Evolutionary conservation across 2,888 invertebrate species (phyloP).

Genomic region (Eumerus sabulonum): DNA sequence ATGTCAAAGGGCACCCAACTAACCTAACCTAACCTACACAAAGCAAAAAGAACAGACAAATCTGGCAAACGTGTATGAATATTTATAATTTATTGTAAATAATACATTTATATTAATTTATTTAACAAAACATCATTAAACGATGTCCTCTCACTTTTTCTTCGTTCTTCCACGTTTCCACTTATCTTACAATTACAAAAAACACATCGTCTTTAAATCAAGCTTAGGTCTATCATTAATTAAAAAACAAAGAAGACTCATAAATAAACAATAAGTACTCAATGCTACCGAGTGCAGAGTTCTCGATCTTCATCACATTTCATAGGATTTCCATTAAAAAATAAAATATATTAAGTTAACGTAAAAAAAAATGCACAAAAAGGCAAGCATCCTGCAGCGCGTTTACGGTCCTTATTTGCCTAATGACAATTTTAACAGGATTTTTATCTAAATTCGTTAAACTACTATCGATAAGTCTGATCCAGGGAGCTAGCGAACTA

Average conservation of each 20-base stretch:
- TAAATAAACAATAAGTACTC: conserved; percentile 39
- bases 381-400: conserved; percentile 49
- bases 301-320: conserved; percentile 36
- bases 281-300: conserved; percentile 32
- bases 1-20: too few species aligned
- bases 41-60: too few species aligned
- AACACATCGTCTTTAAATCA: conserved; percentile 25
- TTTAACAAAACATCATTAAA: conserved; percentile 46
- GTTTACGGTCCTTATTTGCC: conserved; percentile 12
- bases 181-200: conserved; percentile 3
- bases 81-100: conserved; percentile 27
- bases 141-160: conserved; percentile 32
- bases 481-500: conserved; percentile 13
- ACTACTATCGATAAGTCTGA: conserved; percentile 12
- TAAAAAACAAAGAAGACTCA: conserved; percentile 32
- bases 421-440: conserved; percentile 30
- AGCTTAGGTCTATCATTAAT: conserved; percentile 24
- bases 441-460: conserved; percentile 48
- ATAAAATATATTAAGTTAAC: conserved; percentile 19
- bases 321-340: conserved; percentile 8
- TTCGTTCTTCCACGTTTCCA: background rate
- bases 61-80: too few species aligned
- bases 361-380: conserved; percentile 21
- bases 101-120: conserved; percentile 21
- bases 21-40: too few species aligned